phyloP scores from a whole-genome alignment of 30 jellyfish, hydroid and myxozoan species.

The Pelagia noctiluca region DNA sequence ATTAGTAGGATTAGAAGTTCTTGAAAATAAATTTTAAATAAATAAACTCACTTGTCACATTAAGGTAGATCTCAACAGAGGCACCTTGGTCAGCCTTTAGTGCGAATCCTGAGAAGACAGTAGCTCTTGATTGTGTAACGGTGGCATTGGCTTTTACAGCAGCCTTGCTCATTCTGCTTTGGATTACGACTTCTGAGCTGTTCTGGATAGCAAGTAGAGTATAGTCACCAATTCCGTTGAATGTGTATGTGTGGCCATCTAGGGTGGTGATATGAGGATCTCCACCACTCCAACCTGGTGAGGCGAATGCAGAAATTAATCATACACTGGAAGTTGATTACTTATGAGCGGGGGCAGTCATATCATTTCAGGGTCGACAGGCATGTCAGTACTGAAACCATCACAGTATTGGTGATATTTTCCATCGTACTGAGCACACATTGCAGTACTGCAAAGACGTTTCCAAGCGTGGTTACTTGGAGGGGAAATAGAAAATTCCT shows the following conservation, averaged over 20 bases:
- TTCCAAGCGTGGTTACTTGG: no score
- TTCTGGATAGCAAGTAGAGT: neutral
- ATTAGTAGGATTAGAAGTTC: no score
- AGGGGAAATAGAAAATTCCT: no score
- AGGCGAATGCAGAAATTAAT: neutral
- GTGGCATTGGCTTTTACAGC: slow-evolving; percentile 9
- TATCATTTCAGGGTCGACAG: no score
- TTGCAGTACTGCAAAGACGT: no score
- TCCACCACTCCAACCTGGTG: slow-evolving; percentile 52
- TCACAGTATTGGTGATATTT: no score
- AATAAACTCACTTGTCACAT: slow-evolving; percentile 54
- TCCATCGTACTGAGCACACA: no score
- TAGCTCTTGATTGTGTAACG: slow-evolving; percentile 27
- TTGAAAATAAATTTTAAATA: no score
- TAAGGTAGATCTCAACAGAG: slow-evolving; percentile 54
- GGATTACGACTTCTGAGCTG: slow-evolving; percentile 30
- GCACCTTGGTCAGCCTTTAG: slow-evolving; percentile 19
- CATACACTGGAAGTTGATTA: neutral
- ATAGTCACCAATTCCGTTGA: slow-evolving; percentile 77
- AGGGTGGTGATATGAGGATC: slow-evolving; percentile 72
- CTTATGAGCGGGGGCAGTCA: no score
- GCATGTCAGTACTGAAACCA: no score
- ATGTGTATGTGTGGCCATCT: slow-evolving; percentile 67
- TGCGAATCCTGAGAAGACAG: slow-evolving; percentile 75
- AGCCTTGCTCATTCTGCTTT: slow-evolving; percentile 65